These are phyloP conservation scores for Ondatra zibethicus DNA, from an alignment of 2,113 vertebrate genomes.

Conservation along the genomic window DNA sequence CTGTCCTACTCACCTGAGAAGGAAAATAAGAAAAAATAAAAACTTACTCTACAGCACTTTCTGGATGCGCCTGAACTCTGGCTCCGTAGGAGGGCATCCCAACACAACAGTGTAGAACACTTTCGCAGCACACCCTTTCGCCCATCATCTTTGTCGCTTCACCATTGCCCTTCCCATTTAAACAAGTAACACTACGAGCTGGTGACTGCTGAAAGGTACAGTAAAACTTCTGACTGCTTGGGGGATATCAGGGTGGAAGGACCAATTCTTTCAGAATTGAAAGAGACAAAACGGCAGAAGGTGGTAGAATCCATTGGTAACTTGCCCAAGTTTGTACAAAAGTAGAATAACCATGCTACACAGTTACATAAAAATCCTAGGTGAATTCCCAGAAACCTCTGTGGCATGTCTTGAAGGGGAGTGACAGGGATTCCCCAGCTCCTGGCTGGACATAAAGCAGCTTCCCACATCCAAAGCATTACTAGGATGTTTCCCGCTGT, in stretches of 20 bases:
- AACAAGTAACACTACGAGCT: not conserved
- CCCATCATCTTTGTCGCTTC: not conserved
- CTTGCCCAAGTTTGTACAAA: not conserved
- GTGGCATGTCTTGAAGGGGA: not conserved
- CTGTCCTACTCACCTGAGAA: not conserved
- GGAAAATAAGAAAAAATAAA: not conserved
- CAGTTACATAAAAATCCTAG: not conserved
- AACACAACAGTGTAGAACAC: not conserved
- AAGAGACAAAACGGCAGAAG: not conserved
- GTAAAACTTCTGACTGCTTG: not conserved
- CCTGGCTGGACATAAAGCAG: not conserved
- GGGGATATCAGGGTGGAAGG: not conserved
- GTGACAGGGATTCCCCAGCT: not conserved
- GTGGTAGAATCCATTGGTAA: not conserved
- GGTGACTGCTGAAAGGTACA: not conserved
- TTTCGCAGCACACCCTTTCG: not conserved
- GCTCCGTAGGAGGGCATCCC: not conserved
- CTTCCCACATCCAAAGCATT: not conserved
- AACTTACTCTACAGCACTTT: not conserved
- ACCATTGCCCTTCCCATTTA: not conserved
- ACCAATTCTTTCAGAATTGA: not conserved
- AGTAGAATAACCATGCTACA: not conserved
- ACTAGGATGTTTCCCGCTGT: not conserved
- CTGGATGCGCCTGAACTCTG: not conserved
- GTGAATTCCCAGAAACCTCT: not conserved